Percentiles rank a stretch among this genome's conserved stretches.
Conservation (phyloP, 2,797 vertebrate species). For the Neomorphus geoffroyi region DNA sequence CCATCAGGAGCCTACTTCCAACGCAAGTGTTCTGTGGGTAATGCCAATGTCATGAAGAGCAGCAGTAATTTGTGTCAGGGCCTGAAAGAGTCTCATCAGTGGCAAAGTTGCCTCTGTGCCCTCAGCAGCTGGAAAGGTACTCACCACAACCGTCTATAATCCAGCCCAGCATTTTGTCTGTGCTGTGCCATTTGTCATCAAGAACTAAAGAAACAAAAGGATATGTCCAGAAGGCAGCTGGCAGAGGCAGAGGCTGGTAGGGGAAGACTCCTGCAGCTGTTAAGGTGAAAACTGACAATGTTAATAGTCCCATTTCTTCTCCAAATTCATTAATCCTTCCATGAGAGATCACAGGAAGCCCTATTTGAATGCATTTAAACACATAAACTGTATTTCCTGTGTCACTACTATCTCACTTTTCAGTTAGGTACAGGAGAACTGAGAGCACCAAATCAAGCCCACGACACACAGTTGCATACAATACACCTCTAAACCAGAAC, state of each 20-base stretch:
- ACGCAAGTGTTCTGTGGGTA: background rate
- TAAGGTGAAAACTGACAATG: background rate
- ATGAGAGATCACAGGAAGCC: background rate
- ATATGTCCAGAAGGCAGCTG: background rate
- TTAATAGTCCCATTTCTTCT: background rate
- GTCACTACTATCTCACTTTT: background rate
- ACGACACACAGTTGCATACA: background rate
- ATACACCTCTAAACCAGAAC: background rate
- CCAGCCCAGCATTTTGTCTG: background rate
- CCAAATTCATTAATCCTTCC: background rate
- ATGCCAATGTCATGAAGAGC: background rate
- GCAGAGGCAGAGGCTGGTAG: background rate
- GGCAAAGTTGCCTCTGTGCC: background rate
- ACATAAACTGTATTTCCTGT: background rate
- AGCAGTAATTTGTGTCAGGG: background rate
- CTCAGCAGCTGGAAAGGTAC: background rate
- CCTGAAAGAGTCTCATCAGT: background rate
- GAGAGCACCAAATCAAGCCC: background rate
- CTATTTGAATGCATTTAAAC: background rate
- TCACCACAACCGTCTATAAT: background rate
- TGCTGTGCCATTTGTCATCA: background rate
- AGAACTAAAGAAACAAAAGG: background rate
- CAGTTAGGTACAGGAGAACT: background rate
- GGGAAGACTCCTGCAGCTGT: background rate
- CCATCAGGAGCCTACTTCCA: background rate